Evolutionary conservation across 2,888 invertebrate genomes (phyloP).

Genomic region (Spatulosminthurus flaviceps): DNA sequence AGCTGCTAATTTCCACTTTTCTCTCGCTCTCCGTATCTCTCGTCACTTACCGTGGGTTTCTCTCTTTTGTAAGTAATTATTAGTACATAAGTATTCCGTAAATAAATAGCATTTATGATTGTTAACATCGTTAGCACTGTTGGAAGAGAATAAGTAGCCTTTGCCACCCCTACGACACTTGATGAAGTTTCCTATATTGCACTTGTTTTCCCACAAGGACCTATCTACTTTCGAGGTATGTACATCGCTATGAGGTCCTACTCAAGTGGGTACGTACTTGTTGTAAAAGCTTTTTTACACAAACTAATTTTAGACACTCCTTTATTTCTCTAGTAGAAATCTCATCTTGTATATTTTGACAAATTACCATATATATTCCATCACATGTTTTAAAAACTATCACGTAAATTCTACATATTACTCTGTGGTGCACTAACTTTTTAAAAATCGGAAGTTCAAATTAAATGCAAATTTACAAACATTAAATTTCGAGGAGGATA

Average conservation of each 20-base stretch:
- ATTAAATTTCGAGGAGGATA: too few relatives aligned
- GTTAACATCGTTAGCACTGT: background rate
- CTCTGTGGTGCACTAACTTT: too few relatives aligned
- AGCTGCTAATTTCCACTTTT: background rate
- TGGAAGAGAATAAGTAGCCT: too few relatives aligned
- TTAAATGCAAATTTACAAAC: too few relatives aligned
- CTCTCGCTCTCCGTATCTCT: background rate
- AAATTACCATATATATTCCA: too few relatives aligned
- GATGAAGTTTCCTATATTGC: background rate
- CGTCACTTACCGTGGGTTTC: background rate
- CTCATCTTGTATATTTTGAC: background rate
- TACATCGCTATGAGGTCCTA: too few relatives aligned
- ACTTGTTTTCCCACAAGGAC: too few relatives aligned
- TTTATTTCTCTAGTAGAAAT: slow-evolving; percentile 6
- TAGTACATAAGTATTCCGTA: slow-evolving; percentile 1
- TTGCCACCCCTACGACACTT: background rate
- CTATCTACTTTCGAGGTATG: too few relatives aligned
- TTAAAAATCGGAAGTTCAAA: too few relatives aligned
- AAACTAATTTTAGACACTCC: background rate
- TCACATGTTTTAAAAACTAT: too few relatives aligned
- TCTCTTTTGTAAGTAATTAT: slow-evolving; percentile 5
- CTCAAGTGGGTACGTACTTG: background rate
- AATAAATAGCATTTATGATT: background rate
- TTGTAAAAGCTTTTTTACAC: background rate
- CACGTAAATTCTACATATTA: too few relatives aligned